Evolutionary conservation across 2,113 vertebrate species (phyloP).

Genomic region (Mandrillus leucophaeus): DNA sequence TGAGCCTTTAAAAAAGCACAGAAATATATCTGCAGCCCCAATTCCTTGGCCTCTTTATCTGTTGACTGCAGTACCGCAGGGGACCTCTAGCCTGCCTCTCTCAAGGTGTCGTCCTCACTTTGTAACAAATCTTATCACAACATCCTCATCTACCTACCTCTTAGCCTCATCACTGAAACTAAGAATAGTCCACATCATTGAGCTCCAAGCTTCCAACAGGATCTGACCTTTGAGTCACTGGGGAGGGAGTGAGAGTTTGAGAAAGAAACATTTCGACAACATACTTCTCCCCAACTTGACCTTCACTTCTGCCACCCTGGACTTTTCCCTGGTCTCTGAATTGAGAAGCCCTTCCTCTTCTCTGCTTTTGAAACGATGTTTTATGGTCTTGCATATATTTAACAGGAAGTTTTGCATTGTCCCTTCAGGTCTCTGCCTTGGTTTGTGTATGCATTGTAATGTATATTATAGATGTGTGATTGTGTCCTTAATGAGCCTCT

Average conservation of each 20-base stretch:
- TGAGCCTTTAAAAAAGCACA: background rate
- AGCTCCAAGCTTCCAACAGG: background rate
- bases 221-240: background rate
- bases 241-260: fast-evolving
- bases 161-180: too few relatives aligned
- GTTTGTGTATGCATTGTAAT: fast-evolving
- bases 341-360: background rate
- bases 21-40: background rate
- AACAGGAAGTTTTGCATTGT: background rate
- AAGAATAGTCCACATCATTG: background rate
- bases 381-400: background rate
- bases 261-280: fast-evolving
- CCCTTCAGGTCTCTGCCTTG: background rate
- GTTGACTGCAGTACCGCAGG: fast-evolving
- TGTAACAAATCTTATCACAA: background rate
- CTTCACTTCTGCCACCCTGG: too few relatives aligned
- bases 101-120: fast-evolving
- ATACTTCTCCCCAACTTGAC: too few relatives aligned
- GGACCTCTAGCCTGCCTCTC: background rate
- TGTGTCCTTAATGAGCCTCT: background rate
- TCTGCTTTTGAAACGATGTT: background rate
- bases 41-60: too few relatives aligned
- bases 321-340: too few relatives aligned
- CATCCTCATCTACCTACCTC: background rate
- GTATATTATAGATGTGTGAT: fast-evolving